These are phyloP conservation scores for Phycodurus eques DNA, from an alignment of 2,113 vertebrate species.

Conservation along the genomic window DNA sequence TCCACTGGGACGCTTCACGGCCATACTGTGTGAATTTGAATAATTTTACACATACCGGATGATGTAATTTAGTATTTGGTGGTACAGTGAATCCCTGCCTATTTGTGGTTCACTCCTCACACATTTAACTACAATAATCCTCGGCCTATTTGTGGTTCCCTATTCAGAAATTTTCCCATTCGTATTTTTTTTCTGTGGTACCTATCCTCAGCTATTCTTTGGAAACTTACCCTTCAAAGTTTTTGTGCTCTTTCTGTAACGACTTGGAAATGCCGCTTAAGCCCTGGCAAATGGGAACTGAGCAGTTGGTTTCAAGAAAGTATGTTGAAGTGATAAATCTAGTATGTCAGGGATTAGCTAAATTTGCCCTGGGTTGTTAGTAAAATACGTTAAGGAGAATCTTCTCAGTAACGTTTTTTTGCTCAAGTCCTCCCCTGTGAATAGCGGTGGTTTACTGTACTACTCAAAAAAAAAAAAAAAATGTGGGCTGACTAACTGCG, in stretches of 20 bases:
- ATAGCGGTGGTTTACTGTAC: not conserved
- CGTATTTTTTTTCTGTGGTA: no score
- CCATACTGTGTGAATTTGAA: not conserved
- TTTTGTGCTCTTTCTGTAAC: no score
- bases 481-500: conserved; percentile 4
- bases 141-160: not conserved
- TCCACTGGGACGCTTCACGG: not conserved
- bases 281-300: no score
- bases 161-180: no score
- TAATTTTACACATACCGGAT: not conserved
- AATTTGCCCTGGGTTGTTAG: no score
- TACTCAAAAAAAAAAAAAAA: not conserved
- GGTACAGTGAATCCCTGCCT: not conserved
- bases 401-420: not conserved
- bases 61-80: not conserved
- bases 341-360: no score
- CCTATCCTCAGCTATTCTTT: no score
- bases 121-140: no score
- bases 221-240: no score
- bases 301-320: not conserved
- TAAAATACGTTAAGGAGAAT: no score
- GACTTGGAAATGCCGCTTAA: no score
- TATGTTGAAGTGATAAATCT: not conserved
- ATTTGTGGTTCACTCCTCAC: no score
- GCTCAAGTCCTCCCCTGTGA: not conserved